Base-by-base conservation (phyloP, 2,888 invertebrate genomes). In the Hemicrepidius hirtus region DNA sequence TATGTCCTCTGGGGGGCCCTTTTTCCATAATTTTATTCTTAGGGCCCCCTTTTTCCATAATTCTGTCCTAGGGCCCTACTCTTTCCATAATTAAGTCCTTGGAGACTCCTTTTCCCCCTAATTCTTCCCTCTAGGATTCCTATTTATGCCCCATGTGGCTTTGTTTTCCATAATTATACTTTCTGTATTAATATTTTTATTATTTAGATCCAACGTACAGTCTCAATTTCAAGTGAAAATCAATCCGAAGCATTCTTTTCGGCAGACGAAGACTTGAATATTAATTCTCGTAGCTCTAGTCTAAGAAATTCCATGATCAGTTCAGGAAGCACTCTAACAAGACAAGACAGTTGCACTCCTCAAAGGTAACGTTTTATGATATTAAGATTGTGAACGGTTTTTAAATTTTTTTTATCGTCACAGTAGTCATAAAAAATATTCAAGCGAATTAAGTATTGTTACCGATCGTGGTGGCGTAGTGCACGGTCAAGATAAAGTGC, bases 231-330 rank as follows among this genome's bases (percentile, higher is more conserved):
- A 0, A 95, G 95, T 73, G 96, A 96, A 85, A 96, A 96, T 85
- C 95, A 95, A 80, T 95, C 95, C 0, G 97, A 97, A 86, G 93
- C 94, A 63, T 97, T 97, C 86, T 97, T 95, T 84, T 97, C 97
- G 0, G 97, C 97, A 0, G 97, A 97, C 82, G 97, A 97, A 86
- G 97, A 97, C 79, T 90, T 94, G 80, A 88, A 89, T 78, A 84
- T 88, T 40, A 91, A 91, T 21, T 92, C 92, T 79, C 87, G 92
- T 10, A 92, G 92, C 18, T 92, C 92, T 0, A 92, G 92, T 78
- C 85, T 92, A 64, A 88, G 92, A 72, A 92, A 92, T 84, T 93
- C 92, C 0, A 91, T 91, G 76, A 88, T 91, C 50, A 90, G 91
- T 1, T 90, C 90, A 60, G 90, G 89, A 3, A 84, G 84, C 5